These are phyloP conservation scores for Diadophis punctatus DNA, from an alignment of 2,113 vertebrate species.

Conservation along the genomic window DNA sequence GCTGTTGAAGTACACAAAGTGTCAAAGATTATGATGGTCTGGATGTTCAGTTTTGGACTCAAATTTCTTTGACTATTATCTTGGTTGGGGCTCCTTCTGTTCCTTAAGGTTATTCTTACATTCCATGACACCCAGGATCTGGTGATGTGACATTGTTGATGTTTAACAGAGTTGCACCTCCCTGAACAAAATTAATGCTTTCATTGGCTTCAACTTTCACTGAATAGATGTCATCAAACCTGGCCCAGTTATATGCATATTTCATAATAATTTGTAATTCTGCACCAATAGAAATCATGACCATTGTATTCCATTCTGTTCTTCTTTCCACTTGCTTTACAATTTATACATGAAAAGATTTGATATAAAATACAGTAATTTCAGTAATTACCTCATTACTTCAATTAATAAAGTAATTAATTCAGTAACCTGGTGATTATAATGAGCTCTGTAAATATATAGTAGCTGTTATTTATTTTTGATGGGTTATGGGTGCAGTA, in stretches of 20 bases:
- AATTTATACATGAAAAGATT: neutral
- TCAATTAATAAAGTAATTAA: no score
- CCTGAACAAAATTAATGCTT: neutral
- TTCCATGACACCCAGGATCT: neutral
- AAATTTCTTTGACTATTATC: neutral
- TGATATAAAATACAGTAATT: neutral
- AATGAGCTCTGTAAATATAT: neutral
- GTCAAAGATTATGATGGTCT: neutral
- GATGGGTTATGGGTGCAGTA: neutral
- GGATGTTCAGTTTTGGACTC: neutral
- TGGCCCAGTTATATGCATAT: neutral
- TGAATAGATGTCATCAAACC: neutral
- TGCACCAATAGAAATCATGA: neutral
- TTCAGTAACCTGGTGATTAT: neutral
- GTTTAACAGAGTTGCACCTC: neutral
- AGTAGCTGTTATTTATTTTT: neutral
- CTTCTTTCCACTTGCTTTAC: neutral
- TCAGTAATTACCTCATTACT: neutral
- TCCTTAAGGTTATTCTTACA: neutral
- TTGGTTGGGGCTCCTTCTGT: neutral
- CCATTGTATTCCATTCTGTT: neutral
- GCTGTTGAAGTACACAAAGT: neutral
- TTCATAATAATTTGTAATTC: neutral
- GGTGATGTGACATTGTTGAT: neutral
- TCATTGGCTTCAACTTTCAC: neutral